A percentile compares a stretch with the other conserved stretches of the same genome.
Conservation (phyloP, 2,888 invertebrate genomes). For the Penaeus monodon region DNA sequence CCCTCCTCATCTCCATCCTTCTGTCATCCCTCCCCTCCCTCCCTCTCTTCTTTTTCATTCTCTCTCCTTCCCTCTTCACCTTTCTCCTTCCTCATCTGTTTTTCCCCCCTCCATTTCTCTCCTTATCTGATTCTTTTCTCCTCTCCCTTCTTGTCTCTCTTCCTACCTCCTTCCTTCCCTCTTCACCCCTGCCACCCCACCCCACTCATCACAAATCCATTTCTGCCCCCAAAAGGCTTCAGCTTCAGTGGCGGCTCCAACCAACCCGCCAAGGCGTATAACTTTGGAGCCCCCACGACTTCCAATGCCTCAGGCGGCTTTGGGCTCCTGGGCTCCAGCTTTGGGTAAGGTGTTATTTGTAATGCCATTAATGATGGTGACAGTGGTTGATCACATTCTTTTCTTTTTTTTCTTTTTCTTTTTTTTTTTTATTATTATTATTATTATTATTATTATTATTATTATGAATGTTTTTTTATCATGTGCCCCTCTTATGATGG, state of each 20-base stretch:
- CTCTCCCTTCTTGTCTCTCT: not conserved
- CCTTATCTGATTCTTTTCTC: not conserved
- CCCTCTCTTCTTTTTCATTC: not conserved
- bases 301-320: conserved; percentile 4
- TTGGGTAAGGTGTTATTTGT: conserved; percentile 9
- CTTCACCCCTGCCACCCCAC: not conserved
- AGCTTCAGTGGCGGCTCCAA: not conserved
- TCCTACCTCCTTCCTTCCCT: not conserved
- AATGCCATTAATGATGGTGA: not conserved
- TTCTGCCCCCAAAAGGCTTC: not conserved
- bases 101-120: not conserved
- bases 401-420: no score
- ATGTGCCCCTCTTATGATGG: no score
- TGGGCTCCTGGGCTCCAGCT: not conserved
- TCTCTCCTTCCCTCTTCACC: no score
- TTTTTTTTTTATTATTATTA: no score
- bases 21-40: not conserved
- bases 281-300: not conserved
- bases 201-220: no score
- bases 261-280: conserved; percentile 7
- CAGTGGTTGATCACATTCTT: no score
- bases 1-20: not conserved
- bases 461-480: no score
- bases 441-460: no score
- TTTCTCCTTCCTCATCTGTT: not conserved